These are phyloP conservation scores for Caenorhabditis drosophilae DNA, from an alignment of 2,888 invertebrate genomes.

Conservation along the genomic window DNA sequence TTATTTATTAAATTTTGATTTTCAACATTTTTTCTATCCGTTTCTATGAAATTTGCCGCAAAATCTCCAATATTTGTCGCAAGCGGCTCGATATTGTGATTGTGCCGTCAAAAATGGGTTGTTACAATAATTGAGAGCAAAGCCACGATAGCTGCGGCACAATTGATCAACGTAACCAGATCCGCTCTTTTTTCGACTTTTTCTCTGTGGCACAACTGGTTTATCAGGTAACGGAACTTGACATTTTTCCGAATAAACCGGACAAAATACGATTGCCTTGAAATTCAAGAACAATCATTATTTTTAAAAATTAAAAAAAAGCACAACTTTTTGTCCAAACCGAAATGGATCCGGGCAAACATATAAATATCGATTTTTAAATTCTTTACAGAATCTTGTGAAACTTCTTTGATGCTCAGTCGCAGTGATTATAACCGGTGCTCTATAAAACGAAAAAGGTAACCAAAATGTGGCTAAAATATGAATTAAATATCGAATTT, in stretches of 20 bases:
- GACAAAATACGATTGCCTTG: constrained; percentile 66
- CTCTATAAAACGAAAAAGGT: neutral
- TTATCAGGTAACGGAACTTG: constrained; percentile 61
- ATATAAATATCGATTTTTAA: constrained; percentile 65
- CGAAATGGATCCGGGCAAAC: constrained; percentile 65
- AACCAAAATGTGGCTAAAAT: too few relatives aligned
- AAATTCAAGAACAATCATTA: constrained; percentile 3
- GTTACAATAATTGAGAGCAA: constrained; percentile 59
- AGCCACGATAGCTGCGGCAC: constrained; percentile 51
- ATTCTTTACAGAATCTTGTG: constrained; percentile 58
- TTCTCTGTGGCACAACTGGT: constrained; percentile 58
- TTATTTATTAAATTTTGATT: too few relatives aligned
- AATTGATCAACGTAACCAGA: constrained; percentile 36
- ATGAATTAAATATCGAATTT: too few relatives aligned
- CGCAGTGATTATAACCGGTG: neutral
- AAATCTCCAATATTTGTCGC: constrained; percentile 62
- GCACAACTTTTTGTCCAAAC: constrained; percentile 48
- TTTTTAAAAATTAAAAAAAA: neutral
- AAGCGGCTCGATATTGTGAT: constrained; percentile 56
- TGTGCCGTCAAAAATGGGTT: constrained; percentile 58
- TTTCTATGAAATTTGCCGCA: constrained; percentile 43
- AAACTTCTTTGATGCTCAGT: constrained; percentile 39
- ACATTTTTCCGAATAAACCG: constrained; percentile 63
- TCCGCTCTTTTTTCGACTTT: constrained; percentile 26
- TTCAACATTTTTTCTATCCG: constrained; percentile 17